These are phyloP conservation scores for Drosophila melanocephala DNA, from an alignment of 2,888 invertebrate species.

Conservation along the genomic window DNA sequence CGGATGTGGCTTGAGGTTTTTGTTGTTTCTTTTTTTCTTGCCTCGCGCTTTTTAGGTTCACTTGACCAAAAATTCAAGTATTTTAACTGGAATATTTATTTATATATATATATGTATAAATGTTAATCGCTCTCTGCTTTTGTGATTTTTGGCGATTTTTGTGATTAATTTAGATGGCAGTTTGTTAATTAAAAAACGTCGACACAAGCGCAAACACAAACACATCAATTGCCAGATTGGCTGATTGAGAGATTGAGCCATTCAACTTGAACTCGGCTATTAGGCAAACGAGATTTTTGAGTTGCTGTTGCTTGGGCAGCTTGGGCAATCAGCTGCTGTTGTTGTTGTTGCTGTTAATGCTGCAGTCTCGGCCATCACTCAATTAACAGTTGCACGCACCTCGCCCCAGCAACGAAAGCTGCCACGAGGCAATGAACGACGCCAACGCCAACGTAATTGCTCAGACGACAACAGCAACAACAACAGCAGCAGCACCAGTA, in stretches of 20 bases:
- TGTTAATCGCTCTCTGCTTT: background rate
- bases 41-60: background rate
- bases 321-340: slow-evolving; percentile 7
- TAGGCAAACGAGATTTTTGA: slow-evolving; percentile 82
- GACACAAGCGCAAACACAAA: slow-evolving; percentile 55
- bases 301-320: slow-evolving; percentile 27
- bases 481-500: slow-evolving; percentile 8
- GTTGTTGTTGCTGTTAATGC: slow-evolving; percentile 18
- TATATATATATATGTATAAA: background rate
- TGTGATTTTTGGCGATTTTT: slow-evolving; percentile 33
- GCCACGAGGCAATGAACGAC: slow-evolving; percentile 72
- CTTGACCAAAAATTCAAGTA: slow-evolving; percentile 1
- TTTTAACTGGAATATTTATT: slow-evolving; percentile 6
- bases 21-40: background rate
- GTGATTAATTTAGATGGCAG: slow-evolving; percentile 66
- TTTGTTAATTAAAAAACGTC: slow-evolving; percentile 68
- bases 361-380: slow-evolving; percentile 57
- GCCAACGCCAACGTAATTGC: slow-evolving; percentile 61
- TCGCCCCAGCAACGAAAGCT: slow-evolving; percentile 35
- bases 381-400: slow-evolving; percentile 72
- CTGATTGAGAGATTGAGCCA: slow-evolving; percentile 78
- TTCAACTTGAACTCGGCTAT: slow-evolving; percentile 84
- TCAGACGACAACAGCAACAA: slow-evolving; percentile 18
- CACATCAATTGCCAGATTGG: slow-evolving; percentile 49
- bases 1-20: slow-evolving; percentile 15